Evolutionary conservation across 2,888 invertebrate genomes (phyloP), one percentile per base, ranked within the genome.

Genomic region (Chromoteleia sp.): DNA sequence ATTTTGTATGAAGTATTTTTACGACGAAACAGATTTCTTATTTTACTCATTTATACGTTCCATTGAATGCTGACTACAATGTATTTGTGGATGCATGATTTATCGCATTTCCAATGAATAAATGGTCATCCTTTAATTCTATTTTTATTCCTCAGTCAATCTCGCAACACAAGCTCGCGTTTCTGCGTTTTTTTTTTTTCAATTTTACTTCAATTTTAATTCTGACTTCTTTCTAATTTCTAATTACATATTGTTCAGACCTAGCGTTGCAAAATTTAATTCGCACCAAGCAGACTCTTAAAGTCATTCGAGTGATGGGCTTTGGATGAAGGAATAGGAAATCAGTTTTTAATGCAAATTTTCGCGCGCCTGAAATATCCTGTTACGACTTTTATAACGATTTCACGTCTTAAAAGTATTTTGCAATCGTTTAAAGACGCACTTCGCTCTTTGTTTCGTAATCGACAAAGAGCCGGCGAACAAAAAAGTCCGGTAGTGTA

Each of bases 1-100:
- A 68, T 68, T 68, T 68, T 65, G 48, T 58, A 65, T 65, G 48
- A 63, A 33, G 36, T n/a, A 36, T 63, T 65, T 56, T 33, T 39
- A 21, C 12, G 54, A 65, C 39, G 63, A 45, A 45, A 56, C 36
- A 58, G 33, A 65, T 25, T 63, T 71, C 63, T 54, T 52, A 43
- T 14, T 29, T 41, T 10, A 7, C 6, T 39, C 1, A 12, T 39
- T 33, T 33, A 19, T 2, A 10, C 21, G 7, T 41, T 41, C 54
- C 33, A 63, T 73, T 43, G 56, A 65, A 45, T 10, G 30, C n/a
- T 17, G 30, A 52, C 7, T 36, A 10, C 52, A 29, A 17, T 52
- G 61, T 17, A 54, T 12, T 36, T 25, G 41, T 58, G 48, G 25
- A 56, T 41, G 45, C 36, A 65, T 74, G 73, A 74, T 74, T 63